Percentiles rank a stretch among this genome's conserved stretches.
Evolutionary conservation across 2,888 invertebrate genomes (phyloP).

Genomic region (Neoaliturus tenellus): DNA sequence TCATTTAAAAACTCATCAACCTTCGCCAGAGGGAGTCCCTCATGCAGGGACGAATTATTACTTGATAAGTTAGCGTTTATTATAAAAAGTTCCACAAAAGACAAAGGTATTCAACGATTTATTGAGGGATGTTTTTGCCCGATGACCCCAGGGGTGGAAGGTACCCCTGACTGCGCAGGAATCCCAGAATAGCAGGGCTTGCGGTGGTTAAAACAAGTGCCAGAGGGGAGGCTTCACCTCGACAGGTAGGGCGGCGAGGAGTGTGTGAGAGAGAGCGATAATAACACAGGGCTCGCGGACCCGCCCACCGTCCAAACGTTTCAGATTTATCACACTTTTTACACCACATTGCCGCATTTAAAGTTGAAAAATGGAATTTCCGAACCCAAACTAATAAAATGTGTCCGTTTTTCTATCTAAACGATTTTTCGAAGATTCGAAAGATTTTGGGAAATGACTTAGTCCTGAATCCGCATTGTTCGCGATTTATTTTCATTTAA

Average conservation of each 20-base stretch:
- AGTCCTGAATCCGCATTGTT: too few relatives aligned
- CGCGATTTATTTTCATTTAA: too few relatives aligned
- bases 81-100: background rate
- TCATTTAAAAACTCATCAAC: background rate
- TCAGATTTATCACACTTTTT: background rate
- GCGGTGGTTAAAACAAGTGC: background rate
- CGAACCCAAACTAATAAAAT: too few relatives aligned
- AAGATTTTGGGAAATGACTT: too few relatives aligned
- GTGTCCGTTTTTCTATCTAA: too few relatives aligned
- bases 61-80: background rate
- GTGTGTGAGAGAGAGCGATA: background rate
- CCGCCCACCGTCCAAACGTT: background rate
- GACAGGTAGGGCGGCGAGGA: background rate
- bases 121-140: slow-evolving; percentile 1
- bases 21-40: background rate
- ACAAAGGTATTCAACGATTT: background rate
- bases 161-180: slow-evolving; percentile 24
- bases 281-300: background rate
- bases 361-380: background rate
- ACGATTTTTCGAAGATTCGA: too few relatives aligned
- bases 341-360: background rate
- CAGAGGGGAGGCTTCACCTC: background rate
- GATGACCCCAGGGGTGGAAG: background rate
- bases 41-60: background rate
- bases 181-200: background rate